Evolutionary conservation across 2,888 invertebrate species (phyloP), one percentile per base, ranked within the genome.

Genomic region (Volucella bombylans): DNA sequence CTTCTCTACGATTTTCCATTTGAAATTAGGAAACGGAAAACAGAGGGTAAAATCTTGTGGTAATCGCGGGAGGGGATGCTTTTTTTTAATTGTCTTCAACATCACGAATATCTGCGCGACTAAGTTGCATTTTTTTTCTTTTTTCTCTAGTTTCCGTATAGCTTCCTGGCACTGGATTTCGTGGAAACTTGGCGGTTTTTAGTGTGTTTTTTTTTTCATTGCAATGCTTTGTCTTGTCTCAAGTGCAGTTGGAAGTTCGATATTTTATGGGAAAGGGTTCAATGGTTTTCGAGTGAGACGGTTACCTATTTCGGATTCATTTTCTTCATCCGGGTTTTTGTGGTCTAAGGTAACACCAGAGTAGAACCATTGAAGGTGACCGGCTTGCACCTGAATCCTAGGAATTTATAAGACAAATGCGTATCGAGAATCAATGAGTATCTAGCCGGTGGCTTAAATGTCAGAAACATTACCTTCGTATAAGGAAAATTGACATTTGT

Each of bases 91-190:
- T 85, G 85, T 85, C 81, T 85, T 85, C 81, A 77, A 85, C 85
- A 85, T 85, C 85, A 85, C 85, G 85, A 85, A 85, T 81, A 85
- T 81, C 81, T 69, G 71, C 61, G 79, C 65, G 76, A 62, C 47
- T 52, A 47, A 69, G 67, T 76, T 67, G 41, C n/a, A 62, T 62
- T 73, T 57, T 68, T 57, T 49, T 47, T 62, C 11, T 43, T 62
- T 57, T 69, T 49, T 50, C 59, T 67, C 18, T 41, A 31, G 15
- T 61, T 47, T 61, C 50, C 39, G 61, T 54, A 31, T 65, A 67
- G 80, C 85, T 85, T 85, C 85, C 85, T 85, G 85, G 81, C 81
- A 81, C 85, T 85, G 72, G 76, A 85, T 85, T 81, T 85, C 85
- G 81, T 85, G 81, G 85, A 85, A 85, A 81, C 81, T 85, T 77